Conservation (phyloP, 2,797 vertebrate genomes). For the Apodemus agrarius region DNA sequence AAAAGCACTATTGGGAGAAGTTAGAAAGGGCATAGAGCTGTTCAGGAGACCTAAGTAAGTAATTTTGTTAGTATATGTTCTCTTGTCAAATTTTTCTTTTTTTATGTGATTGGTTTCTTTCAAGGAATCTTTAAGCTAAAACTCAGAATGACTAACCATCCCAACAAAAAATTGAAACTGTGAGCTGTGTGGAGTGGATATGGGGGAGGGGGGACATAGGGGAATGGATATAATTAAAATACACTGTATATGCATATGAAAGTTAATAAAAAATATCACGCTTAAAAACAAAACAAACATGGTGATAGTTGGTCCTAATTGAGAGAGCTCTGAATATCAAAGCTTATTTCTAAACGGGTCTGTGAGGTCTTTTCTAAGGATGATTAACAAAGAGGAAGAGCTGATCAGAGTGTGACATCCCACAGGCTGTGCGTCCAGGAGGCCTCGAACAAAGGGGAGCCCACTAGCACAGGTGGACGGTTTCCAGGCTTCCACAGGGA, state of each 20-base stretch:
- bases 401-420: too few relatives aligned
- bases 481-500: not conserved
- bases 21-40: not conserved
- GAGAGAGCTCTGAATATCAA: not conserved
- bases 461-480: too few relatives aligned
- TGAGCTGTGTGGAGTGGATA: not conserved
- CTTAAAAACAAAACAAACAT: not conserved
- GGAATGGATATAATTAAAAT: not conserved
- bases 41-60: not conserved
- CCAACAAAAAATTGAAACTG: not conserved
- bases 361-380: not conserved
- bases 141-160: not conserved
- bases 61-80: not conserved
- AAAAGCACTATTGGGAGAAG: not conserved
- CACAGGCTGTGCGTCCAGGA: not conserved
- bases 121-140: not conserved
- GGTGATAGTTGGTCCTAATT: not conserved
- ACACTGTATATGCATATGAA: not conserved
- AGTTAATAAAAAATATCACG: not conserved
- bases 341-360: not conserved
- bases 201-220: not conserved
- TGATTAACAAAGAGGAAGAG: not conserved
- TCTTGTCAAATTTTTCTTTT: not conserved
- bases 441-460: too few relatives aligned
- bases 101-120: slow-evolving; percentile 7